These are phyloP conservation scores for Sarcophaga caerulescens DNA, from an alignment of 2,888 invertebrate species.

Conservation along the genomic window DNA sequence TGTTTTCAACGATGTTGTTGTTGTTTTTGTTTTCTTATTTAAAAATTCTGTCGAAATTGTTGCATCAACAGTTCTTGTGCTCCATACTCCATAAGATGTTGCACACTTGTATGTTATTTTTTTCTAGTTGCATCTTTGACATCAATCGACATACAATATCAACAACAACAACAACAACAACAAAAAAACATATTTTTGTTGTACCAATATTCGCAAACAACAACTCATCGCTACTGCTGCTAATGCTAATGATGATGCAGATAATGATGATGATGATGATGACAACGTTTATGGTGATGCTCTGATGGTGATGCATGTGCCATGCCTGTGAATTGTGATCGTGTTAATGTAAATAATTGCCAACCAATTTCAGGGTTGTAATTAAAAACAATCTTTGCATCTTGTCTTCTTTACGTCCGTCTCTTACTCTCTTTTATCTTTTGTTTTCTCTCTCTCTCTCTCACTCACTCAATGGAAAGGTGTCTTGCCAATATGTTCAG, in stretches of 20 bases:
- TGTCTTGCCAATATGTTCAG: neutral
- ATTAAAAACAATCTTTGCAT: constrained; percentile 73
- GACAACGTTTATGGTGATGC: constrained; percentile 75
- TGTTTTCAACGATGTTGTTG: constrained; percentile 17
- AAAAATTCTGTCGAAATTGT: constrained; percentile 51
- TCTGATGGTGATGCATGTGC: constrained; percentile 78
- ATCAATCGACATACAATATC: constrained; percentile 57
- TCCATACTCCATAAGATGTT: neutral
- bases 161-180: constrained; percentile 36
- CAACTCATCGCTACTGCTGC: constrained; percentile 37
- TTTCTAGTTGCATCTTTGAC: constrained; percentile 57
- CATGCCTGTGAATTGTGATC: constrained; percentile 79
- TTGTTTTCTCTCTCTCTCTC: neutral
- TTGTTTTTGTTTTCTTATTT: constrained; percentile 2
- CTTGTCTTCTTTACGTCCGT: neutral
- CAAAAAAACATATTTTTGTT: neutral
- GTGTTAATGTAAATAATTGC: constrained; percentile 81
- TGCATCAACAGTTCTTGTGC: constrained; percentile 49
- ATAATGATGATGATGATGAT: constrained; percentile 70
- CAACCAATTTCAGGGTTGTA: constrained; percentile 75
- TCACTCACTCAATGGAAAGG: constrained; percentile 20
- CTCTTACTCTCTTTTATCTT: constrained; percentile 7
- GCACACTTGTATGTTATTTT: constrained; percentile 33
- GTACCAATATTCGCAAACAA: no score
- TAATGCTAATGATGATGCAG: constrained; percentile 71